These are phyloP conservation scores for Nematostella vectensis DNA, from an alignment of 92 coral and sea anemone species.

Conservation along the genomic window DNA sequence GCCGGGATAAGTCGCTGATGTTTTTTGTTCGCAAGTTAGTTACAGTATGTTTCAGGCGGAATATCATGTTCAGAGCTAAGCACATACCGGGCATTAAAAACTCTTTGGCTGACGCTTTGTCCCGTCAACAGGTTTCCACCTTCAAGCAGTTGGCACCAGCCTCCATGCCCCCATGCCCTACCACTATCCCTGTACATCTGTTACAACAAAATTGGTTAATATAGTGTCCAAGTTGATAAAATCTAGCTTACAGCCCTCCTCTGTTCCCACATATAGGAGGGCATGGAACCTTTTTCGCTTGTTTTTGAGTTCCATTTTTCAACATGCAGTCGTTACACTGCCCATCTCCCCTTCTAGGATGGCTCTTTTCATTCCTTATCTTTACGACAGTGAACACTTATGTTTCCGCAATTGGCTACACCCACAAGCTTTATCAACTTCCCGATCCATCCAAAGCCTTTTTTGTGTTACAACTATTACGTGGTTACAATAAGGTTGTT, in stretches of 20 bases:
- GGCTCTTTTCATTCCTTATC: too few relatives aligned
- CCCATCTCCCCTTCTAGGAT: too few relatives aligned
- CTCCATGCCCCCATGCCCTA: slow-evolving; percentile 15
- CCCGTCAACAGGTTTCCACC: slow-evolving; percentile 30
- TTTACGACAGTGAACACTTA: slow-evolving; percentile 1
- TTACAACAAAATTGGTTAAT: slow-evolving; percentile 12
- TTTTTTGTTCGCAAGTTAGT: neutral
- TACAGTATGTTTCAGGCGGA: neutral
- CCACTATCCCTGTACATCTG: slow-evolving; percentile 27
- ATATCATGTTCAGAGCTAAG: neutral
- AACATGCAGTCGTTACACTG: too few relatives aligned
- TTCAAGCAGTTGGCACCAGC: slow-evolving; percentile 24
- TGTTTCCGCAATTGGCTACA: slow-evolving; percentile 2
- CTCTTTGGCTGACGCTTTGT: slow-evolving; percentile 16
- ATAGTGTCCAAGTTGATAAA: neutral
- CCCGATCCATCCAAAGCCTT: too few relatives aligned
- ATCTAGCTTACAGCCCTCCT: slow-evolving; percentile 4
- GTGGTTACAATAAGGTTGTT: slow-evolving; percentile 5
- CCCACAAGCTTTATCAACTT: too few relatives aligned
- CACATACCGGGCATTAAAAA: neutral
- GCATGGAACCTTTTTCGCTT: neutral
- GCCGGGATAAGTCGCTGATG: neutral
- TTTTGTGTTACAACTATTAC: too few relatives aligned
- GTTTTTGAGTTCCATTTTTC: neutral
- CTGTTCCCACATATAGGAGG: neutral